Conservation (phyloP, 2,888 invertebrate species). For the Platycnemis pennipes region DNA sequence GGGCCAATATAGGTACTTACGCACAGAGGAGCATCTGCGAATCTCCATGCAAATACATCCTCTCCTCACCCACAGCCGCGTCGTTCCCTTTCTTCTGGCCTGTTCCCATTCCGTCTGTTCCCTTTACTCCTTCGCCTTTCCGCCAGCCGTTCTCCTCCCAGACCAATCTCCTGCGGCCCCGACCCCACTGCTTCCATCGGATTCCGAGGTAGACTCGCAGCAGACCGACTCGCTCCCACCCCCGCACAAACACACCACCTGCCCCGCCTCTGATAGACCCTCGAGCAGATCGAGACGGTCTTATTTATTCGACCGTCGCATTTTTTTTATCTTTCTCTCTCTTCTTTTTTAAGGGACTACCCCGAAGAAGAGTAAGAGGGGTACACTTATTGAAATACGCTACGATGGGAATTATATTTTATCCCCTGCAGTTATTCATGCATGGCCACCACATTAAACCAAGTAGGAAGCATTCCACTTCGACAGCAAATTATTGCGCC, state of each 20-base stretch:
- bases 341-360: conserved; percentile 31
- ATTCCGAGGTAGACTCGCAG: neutral
- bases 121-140: neutral
- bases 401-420: neutral
- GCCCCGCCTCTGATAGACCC: neutral
- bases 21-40: neutral
- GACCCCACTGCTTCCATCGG: neutral
- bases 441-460: neutral
- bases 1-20: neutral
- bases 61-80: neutral
- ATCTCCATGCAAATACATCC: neutral
- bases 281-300: neutral
- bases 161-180: neutral
- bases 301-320: neutral
- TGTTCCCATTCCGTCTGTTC: neutral
- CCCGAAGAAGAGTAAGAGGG: neutral
- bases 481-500: conserved; percentile 40
- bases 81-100: neutral
- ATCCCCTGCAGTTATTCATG: conserved; percentile 26
- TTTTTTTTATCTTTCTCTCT: neutral
- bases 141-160: neutral
- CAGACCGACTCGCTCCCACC: conserved; percentile 33
- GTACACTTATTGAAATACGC: conserved; percentile 51
- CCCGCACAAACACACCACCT: conserved; percentile 37
- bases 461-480: neutral